Base-by-base conservation (phyloP, 2,888 invertebrate genomes). In the Cheilosia vernalis region DNA sequence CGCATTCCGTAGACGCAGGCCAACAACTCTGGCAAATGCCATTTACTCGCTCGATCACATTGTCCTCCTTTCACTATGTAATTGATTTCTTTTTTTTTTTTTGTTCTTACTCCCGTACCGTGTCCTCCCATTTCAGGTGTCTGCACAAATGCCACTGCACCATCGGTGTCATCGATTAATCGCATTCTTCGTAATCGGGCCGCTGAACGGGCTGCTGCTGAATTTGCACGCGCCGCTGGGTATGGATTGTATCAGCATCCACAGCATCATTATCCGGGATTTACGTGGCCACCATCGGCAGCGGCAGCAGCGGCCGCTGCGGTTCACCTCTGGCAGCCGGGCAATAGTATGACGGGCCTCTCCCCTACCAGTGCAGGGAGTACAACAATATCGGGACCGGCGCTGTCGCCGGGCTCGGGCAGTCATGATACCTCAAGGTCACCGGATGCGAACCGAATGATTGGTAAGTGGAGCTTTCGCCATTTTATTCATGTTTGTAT, bases 161-260 rank as follows among this genome's bases (percentile, higher is more conserved):
- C 99, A 0, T 98, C 98, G 64, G 98, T 99, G 3, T 98, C 98
- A 89, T 98, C 98, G 88, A 99, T 99, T 92, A 99, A 98, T 93
- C 95, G 99, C 89, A 99, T 99, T 90, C 93, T 99, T 70, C 93
- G 99, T 87, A 99, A 99, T 91, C 94, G 99, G 13, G 99, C 99
- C 0, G 98, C 99, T 0, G 99, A 99, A 91, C 93, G 98, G 6
- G 98, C 98, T 0, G 98, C 98, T 0, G 98, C 98, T 0, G 98
- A 99, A 92, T 98, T 99, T 89, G 98, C 98, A 0, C 93, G 98
- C 17, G 97, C 97, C 0, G 97, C 98, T 0, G 97, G 97, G 15
- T 98, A 97, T 90, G 97, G 97, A 0, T 93, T 97, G 9, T 96
- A 97, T 92, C 95, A 95, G 63, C 95, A 95, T 10, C 87, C 90